phyloP scores from a whole-genome alignment of 64 coral and sea anemone genomes.

The Montipora foliosa region DNA sequence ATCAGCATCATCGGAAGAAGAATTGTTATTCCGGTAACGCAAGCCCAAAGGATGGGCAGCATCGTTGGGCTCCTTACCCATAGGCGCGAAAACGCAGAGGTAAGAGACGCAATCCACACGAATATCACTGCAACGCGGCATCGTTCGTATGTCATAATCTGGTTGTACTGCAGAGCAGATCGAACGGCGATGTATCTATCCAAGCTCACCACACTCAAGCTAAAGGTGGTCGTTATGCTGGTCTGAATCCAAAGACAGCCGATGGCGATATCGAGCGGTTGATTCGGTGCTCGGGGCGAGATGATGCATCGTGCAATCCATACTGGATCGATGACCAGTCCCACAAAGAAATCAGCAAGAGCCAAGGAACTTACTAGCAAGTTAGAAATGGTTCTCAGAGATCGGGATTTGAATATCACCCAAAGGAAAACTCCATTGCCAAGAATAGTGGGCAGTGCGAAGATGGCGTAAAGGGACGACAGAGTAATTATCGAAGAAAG shows the following conservation, averaged over 20 bases:
- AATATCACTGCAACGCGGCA: neutral
- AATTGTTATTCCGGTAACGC: constrained; percentile 58
- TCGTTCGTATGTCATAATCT: constrained; percentile 7
- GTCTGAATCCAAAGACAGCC: constrained; percentile 47
- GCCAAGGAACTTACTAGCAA: constrained; percentile 74
- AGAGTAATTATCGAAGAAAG: constrained; percentile 30
- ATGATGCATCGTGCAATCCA: constrained; percentile 69
- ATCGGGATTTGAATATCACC: constrained; percentile 58
- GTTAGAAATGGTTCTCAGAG: constrained; percentile 70
- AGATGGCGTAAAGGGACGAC: constrained; percentile 35
- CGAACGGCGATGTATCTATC: constrained; percentile 45
- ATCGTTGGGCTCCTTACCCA: neutral
- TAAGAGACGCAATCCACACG: constrained; percentile 31
- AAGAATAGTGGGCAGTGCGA: constrained; percentile 42
- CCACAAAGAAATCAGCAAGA: constrained; percentile 69
- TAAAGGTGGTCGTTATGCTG: constrained; percentile 37
- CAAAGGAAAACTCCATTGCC: constrained; percentile 65
- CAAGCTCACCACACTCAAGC: constrained; percentile 45
- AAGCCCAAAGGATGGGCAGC: constrained; percentile 48
- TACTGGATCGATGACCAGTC: constrained; percentile 73
- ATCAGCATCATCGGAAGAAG: constrained; percentile 78
- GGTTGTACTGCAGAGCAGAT: neutral
- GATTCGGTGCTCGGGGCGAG: constrained; percentile 30
- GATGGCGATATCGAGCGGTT: constrained; percentile 59
- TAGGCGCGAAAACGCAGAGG: neutral